Evolutionary conservation across 2,888 invertebrate genomes (phyloP).

Genomic region (Cosmopolites sordidus): DNA sequence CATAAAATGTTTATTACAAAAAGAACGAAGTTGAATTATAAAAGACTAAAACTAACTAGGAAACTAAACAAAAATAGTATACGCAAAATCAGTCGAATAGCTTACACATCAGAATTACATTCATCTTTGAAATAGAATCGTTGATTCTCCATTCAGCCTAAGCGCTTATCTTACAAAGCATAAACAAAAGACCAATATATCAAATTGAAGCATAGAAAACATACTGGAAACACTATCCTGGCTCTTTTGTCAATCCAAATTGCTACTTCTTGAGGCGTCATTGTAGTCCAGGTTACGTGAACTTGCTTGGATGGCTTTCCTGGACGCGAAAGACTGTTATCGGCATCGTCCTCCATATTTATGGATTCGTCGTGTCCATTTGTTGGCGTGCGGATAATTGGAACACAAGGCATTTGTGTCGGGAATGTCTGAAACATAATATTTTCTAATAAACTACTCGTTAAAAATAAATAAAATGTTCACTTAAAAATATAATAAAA

Average conservation of each 20-base stretch:
- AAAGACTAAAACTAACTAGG: too few relatives aligned
- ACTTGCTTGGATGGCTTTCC: constrained; percentile 19
- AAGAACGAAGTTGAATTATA: too few relatives aligned
- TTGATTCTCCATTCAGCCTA: background rate
- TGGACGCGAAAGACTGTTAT: constrained; percentile 37
- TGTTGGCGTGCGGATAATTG: constrained; percentile 53
- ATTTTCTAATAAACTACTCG: too few relatives aligned
- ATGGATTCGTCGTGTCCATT: constrained; percentile 62
- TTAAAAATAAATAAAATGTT: too few relatives aligned
- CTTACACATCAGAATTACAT: background rate
- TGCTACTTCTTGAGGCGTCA: constrained; percentile 85
- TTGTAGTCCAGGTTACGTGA: constrained; percentile 64
- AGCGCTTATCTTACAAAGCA: constrained; percentile 34
- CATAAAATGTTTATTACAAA: too few relatives aligned
- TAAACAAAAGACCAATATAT: constrained; percentile 47
- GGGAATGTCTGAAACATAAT: constrained; percentile 53
- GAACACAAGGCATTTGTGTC: constrained; percentile 18
- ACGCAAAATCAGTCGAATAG: background rate
- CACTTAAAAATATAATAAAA: too few relatives aligned
- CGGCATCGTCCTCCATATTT: constrained; percentile 31
- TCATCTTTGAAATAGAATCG: background rate
- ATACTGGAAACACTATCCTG: constrained; percentile 69
- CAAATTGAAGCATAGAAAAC: constrained; percentile 73
- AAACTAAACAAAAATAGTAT: background rate
- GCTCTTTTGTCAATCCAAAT: constrained; percentile 82